These are phyloP conservation scores for Cheilosia vulpina DNA, from an alignment of 2,888 invertebrate genomes.

Conservation along the genomic window DNA sequence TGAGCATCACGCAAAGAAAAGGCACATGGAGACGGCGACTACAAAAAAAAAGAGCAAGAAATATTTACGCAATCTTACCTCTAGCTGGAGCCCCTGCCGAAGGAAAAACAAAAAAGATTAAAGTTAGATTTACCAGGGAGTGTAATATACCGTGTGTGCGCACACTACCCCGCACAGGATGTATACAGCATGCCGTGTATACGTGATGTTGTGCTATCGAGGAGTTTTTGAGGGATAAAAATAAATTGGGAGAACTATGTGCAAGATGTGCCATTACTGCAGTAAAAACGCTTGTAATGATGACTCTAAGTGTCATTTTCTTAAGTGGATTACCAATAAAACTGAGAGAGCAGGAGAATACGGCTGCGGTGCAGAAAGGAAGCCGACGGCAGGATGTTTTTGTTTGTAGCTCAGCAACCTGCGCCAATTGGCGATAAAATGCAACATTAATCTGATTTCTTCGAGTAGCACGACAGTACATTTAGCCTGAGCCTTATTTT, in stretches of 20 bases:
- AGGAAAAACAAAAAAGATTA: constrained; percentile 66
- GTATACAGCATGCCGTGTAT: neutral
- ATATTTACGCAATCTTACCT: constrained; percentile 74
- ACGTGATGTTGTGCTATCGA: constrained; percentile 67
- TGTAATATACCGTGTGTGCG: constrained; percentile 41
- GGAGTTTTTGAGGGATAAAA: constrained; percentile 79
- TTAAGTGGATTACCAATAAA: constrained; percentile 84
- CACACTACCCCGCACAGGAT: constrained; percentile 21
- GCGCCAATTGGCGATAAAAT: constrained; percentile 80
- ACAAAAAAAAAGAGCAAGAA: constrained; percentile 17
- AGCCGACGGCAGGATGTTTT: constrained; percentile 62
- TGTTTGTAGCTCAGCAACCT: constrained; percentile 61
- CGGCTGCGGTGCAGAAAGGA: constrained; percentile 64
- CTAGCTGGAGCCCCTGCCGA: constrained; percentile 20
- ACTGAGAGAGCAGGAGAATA: constrained; percentile 77
- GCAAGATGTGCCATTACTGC: constrained; percentile 84
- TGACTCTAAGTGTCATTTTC: constrained; percentile 83
- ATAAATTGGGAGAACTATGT: constrained; percentile 83
- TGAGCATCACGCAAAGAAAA: constrained; percentile 7
- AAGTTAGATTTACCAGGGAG: constrained; percentile 68
- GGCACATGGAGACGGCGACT: constrained; percentile 7
- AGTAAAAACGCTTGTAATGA: constrained; percentile 84
- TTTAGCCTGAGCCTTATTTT: constrained; percentile 60
- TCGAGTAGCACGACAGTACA: constrained; percentile 40
- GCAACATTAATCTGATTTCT: constrained; percentile 81